phyloP scores from a whole-genome alignment of 2,113 vertebrate species.

The Siniperca knerii region DNA sequence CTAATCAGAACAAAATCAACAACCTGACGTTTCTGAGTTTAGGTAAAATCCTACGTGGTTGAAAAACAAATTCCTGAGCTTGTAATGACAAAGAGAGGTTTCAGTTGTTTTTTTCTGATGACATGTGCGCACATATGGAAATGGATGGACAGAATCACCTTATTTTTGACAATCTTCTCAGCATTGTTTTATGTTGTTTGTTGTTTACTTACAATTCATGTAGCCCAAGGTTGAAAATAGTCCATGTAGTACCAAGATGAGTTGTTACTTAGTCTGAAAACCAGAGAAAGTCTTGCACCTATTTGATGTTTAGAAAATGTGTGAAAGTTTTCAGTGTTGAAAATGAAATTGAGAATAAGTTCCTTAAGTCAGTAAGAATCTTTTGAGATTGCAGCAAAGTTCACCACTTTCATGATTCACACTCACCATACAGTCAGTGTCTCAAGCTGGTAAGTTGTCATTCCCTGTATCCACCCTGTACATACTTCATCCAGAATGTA shows the following conservation, averaged over 20 bases:
- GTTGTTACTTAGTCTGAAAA: not conserved
- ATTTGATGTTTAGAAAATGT: constrained; percentile 10
- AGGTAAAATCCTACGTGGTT: constrained; percentile 11
- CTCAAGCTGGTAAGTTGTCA: not conserved
- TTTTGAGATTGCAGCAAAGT: not conserved
- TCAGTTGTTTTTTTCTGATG: constrained; percentile 22
- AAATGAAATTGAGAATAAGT: constrained; percentile 38
- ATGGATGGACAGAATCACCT: constrained; percentile 5
- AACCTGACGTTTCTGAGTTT: not conserved
- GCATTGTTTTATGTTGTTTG: not conserved
- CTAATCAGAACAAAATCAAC: constrained; percentile 3
- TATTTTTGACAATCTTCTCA: not conserved
- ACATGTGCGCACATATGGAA: not conserved
- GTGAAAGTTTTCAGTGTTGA: constrained; percentile 29
- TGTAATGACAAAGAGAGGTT: constrained; percentile 2
- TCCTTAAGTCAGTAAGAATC: not conserved
- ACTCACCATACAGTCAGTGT: not conserved
- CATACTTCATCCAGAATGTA: not conserved
- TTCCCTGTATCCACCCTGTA: not conserved
- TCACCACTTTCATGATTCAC: not conserved
- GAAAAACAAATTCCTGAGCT: constrained; percentile 1
- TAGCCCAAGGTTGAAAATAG: not conserved
- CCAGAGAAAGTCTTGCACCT: not conserved
- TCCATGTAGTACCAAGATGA: constrained; percentile 15
- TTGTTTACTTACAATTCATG: constrained; percentile 12